Evolutionary conservation across 1,140 invertebrate genomes (phyloP), one percentile per base, ranked within the genome.

Genomic region (Drosophila fuyamai): DNA sequence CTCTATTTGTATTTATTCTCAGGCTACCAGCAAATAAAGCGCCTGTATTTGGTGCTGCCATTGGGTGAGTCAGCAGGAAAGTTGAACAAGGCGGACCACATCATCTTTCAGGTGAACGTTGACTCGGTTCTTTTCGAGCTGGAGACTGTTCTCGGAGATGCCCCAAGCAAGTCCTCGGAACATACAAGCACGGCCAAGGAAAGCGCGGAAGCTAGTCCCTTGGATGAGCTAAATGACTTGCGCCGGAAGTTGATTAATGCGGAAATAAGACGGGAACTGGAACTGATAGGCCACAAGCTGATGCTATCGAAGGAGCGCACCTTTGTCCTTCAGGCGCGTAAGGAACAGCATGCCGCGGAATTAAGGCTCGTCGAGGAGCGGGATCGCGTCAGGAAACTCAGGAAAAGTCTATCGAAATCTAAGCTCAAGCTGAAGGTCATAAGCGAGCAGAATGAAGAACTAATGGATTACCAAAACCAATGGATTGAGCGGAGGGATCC

Each of bases 211-310:
- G 1, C 16, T 1, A 9, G 23, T 14, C 12, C 12, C 1, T 18
- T 18, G 13, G 29, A 43, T 18, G 50, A 62, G 38, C 12, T 62
- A 5, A 14, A 40, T 0, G 27, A 44, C 3, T 13, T 53, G 6
- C 38, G 38, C 1, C 12, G 9, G 0, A 44, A 14, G 53, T 4
- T 71, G 1, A 27, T n/a, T 14, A 16, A 46, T 7, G 18, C 14
- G 0, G 10, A 66, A 44, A 4, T 38, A 0, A 48, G 29, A 1
- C 9, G 7, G 29, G 29, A 72, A 4, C 8, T 72, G 16, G 18
- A 72, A 29, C 5, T 1, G 4, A 16, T 72, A 2, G 29, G 44
- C 0, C 18, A 62, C 32, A 66, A 58, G 35, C 18, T 72, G 5
- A 18, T 53, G 23, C 12, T 72, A 4, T 13, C 44, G 8, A 58